Evolutionary conservation across 2,797 vertebrate species (phyloP).

Genomic region (Alectoris magna): DNA sequence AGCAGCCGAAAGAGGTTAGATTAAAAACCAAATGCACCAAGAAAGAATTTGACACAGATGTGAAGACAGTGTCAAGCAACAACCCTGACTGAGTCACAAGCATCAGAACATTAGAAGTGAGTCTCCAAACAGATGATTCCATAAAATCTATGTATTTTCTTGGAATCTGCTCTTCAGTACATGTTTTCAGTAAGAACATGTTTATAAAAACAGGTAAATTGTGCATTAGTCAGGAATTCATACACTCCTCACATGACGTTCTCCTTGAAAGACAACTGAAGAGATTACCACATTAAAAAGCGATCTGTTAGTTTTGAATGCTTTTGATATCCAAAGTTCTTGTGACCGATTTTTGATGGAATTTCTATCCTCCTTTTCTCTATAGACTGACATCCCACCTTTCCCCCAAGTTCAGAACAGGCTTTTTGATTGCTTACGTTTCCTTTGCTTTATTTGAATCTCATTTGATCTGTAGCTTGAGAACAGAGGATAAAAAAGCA

Average conservation of each 20-base stretch:
- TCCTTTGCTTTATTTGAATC: slow-evolving; percentile 13
- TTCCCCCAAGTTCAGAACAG: neutral
- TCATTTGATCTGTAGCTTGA: slow-evolving; percentile 15
- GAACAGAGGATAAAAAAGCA: neutral
- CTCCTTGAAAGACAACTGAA: neutral
- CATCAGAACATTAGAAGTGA: neutral
- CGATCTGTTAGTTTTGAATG: neutral
- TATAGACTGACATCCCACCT: neutral
- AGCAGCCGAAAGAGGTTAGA: neutral
- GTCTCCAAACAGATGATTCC: neutral
- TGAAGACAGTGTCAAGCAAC: neutral
- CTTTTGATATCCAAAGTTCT: neutral
- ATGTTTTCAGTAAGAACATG: neutral
- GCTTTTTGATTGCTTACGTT: slow-evolving; percentile 19
- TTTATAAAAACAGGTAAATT: neutral
- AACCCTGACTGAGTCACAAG: neutral
- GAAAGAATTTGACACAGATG: rapidly evolving
- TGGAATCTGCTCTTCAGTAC: neutral
- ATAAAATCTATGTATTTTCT: neutral
- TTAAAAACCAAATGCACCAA: neutral
- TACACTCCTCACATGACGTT: neutral
- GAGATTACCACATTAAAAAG: neutral
- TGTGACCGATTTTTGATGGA: neutral
- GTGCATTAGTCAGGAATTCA: neutral
- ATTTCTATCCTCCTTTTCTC: neutral